These are phyloP conservation scores for Creontiades dilutus DNA, from an alignment of 2,888 invertebrate genomes.

Conservation along the genomic window DNA sequence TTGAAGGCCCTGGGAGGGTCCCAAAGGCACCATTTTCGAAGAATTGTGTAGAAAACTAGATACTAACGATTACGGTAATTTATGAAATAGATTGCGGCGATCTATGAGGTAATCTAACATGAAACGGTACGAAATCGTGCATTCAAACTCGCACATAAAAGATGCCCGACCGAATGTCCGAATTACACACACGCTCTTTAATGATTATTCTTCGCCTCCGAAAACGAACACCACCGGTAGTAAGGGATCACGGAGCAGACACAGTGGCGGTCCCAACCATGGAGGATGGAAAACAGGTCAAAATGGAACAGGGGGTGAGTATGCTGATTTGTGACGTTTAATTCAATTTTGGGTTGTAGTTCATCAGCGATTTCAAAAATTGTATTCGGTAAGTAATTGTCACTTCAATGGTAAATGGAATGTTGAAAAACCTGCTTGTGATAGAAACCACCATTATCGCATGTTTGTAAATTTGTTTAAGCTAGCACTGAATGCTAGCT, in stretches of 20 bases:
- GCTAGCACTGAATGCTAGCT: too few relatives aligned
- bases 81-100: not conserved
- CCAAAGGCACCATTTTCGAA: conserved; percentile 75
- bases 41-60: not conserved
- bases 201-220: not conserved
- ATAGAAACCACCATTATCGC: too few relatives aligned
- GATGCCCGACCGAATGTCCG: not conserved
- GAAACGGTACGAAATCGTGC: not conserved
- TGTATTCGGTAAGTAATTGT: too few relatives aligned
- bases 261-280: not conserved
- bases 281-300: not conserved
- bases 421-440: too few relatives aligned
- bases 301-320: too few relatives aligned
- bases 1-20: conserved; percentile 73
- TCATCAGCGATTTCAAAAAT: too few relatives aligned
- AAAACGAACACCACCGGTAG: too few relatives aligned
- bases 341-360: too few relatives aligned
- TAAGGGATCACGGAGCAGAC: too few relatives aligned
- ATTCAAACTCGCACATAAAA: not conserved
- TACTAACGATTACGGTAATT: not conserved
- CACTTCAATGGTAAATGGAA: too few relatives aligned
- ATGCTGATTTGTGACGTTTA: too few relatives aligned
- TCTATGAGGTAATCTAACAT: not conserved
- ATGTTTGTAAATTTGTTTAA: too few relatives aligned
- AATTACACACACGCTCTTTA: not conserved